Evolutionary conservation across 1,140 invertebrate species (phyloP).

Genomic region (Agraylea sexmaculata): DNA sequence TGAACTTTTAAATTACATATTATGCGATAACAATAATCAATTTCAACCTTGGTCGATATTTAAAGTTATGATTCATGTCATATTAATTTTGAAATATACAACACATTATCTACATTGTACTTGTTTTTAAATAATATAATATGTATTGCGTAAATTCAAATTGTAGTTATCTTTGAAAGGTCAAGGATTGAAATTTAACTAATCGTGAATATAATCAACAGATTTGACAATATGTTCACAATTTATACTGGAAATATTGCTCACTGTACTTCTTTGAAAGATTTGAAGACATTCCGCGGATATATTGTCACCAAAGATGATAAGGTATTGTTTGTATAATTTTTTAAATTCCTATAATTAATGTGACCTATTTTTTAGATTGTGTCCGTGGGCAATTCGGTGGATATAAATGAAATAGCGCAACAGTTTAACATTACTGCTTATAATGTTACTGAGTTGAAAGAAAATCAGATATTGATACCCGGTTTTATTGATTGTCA

Average conservation of each 20-base stretch:
- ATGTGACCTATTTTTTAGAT: slow-evolving; percentile 23
- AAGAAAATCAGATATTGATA: slow-evolving; percentile 57
- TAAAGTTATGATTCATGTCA: too few species aligned
- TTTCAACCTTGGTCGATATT: too few species aligned
- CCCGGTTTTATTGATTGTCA: slow-evolving; percentile 85
- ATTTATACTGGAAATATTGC: slow-evolving; percentile 29
- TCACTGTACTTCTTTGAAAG: slow-evolving; percentile 22
- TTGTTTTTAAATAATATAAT: too few species aligned
- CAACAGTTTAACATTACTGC: slow-evolving; percentile 19
- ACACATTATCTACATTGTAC: too few species aligned
- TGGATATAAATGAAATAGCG: slow-evolving; percentile 22
- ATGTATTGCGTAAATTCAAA: too few species aligned
- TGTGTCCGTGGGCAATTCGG: slow-evolving; percentile 23
- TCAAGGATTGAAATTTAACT: too few species aligned
- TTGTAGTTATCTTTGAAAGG: too few species aligned
- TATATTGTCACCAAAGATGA: slow-evolving; percentile 29
- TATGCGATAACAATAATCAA: too few species aligned
- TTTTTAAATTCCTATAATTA: slow-evolving; percentile 3
- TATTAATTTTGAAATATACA: too few species aligned
- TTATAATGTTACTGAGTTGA: slow-evolving; percentile 30
- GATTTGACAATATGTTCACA: too few species aligned
- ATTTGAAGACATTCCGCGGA: slow-evolving; percentile 24
- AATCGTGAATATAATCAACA: too few species aligned
- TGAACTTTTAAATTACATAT: too few species aligned
- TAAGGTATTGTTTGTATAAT: slow-evolving; percentile 22